Conservation (phyloP, 2,888 invertebrate genomes). For the Dynastes maya region DNA sequence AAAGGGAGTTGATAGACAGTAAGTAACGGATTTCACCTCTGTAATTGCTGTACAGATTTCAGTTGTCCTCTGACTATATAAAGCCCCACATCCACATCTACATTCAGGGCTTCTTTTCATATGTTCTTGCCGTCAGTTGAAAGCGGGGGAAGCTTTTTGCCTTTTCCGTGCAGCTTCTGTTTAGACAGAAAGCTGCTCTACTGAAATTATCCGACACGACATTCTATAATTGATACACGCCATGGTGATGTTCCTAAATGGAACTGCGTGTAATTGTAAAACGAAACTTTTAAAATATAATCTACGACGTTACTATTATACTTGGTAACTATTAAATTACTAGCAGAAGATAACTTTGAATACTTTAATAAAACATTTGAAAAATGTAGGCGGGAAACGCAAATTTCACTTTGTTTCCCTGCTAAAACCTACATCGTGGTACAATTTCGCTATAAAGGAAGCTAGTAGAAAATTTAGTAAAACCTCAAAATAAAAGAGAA, state of each 20-base stretch:
- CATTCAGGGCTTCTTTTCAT: slow-evolving; percentile 48
- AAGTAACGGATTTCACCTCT: slow-evolving; percentile 53
- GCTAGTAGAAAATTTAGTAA: too few species aligned
- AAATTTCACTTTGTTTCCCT: too few species aligned
- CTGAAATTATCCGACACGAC: slow-evolving; percentile 48
- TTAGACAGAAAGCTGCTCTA: slow-evolving; percentile 29
- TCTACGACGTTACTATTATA: slow-evolving; percentile 12
- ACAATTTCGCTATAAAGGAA: too few species aligned
- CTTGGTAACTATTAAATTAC: slow-evolving; percentile 14
- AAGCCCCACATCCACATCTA: slow-evolving; percentile 50
- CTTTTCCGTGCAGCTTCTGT: slow-evolving; percentile 44
- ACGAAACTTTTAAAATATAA: background rate
- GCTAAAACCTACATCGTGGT: too few species aligned
- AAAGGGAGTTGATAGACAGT: slow-evolving; percentile 37
- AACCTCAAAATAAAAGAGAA: too few species aligned
- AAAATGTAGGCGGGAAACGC: too few species aligned
- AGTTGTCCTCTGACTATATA: slow-evolving; percentile 51
- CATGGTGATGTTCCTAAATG: slow-evolving; percentile 21
- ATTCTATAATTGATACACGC: slow-evolving; percentile 22
- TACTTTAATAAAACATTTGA: background rate
- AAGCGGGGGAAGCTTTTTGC: slow-evolving; percentile 36
- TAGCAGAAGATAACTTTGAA: background rate
- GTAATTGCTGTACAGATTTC: slow-evolving; percentile 57
- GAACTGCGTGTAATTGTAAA: slow-evolving; percentile 29
- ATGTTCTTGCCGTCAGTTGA: slow-evolving; percentile 34